These are phyloP conservation scores for Nautilus pompilius DNA, from an alignment of 1,140 invertebrate genomes.

Conservation along the genomic window DNA sequence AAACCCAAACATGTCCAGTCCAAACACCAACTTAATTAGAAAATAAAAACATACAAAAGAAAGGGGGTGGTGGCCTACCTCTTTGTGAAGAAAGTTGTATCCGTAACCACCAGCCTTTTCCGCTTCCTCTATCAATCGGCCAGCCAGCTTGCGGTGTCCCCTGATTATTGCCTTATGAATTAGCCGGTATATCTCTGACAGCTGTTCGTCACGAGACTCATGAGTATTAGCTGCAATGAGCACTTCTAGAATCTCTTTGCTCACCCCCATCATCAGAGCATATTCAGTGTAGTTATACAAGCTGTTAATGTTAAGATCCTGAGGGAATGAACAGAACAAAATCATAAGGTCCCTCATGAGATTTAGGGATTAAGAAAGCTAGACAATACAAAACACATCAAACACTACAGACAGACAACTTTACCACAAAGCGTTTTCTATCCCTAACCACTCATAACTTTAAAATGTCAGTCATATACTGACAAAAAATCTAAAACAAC, in stretches of 20 bases:
- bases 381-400: too few relatives aligned
- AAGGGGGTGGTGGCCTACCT: slow-evolving; percentile 37
- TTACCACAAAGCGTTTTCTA: too few relatives aligned
- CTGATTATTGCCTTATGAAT: slow-evolving; percentile 45
- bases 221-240: slow-evolving; percentile 12
- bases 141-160: slow-evolving; percentile 55
- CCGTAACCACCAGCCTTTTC: slow-evolving; percentile 46
- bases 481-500: too few relatives aligned
- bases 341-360: too few relatives aligned
- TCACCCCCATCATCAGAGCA: slow-evolving; percentile 24
- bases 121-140: slow-evolving; percentile 48
- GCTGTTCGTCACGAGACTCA: slow-evolving; percentile 13
- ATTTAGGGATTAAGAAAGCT: too few relatives aligned
- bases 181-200: slow-evolving; percentile 15
- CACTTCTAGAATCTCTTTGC: slow-evolving; percentile 27
- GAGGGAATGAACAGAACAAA: not conserved
- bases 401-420: too few relatives aligned
- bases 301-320: not conserved
- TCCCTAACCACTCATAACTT: too few relatives aligned
- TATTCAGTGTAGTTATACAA: slow-evolving; percentile 17
- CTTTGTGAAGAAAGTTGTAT: slow-evolving; percentile 54
- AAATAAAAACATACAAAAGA: not conserved
- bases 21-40: too few relatives aligned
- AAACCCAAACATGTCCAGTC: too few relatives aligned
- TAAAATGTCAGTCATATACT: too few relatives aligned